Percentiles rank a stretch among this genome's conserved stretches.
Conservation (phyloP, 1,140 invertebrate species). For the Orius insidiosus region DNA sequence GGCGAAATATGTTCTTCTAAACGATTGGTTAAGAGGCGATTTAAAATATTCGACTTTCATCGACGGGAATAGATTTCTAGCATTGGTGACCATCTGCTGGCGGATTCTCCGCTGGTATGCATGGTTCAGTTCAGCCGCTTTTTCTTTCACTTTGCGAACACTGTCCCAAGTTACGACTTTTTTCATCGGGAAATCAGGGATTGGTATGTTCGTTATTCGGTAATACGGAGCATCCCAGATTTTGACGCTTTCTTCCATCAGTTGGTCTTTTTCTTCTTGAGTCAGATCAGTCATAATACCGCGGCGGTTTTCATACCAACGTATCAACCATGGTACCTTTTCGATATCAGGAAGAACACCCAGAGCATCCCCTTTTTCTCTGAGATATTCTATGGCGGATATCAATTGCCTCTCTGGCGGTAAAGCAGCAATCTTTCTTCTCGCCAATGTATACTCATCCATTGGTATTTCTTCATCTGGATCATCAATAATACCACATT, state of each 20-base stretch:
- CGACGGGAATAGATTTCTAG: slow-evolving; percentile 11
- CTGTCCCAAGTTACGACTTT: too few relatives aligned
- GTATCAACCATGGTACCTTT: slow-evolving; percentile 3
- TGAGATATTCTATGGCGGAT: slow-evolving; percentile 10
- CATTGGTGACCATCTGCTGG: slow-evolving; percentile 13
- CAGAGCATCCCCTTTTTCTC: slow-evolving; percentile 13
- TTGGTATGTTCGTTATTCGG: neutral
- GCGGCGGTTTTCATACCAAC: slow-evolving; percentile 11
- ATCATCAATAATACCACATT: slow-evolving; percentile 4
- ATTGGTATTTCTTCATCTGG: slow-evolving; percentile 10
- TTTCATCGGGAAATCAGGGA: too few relatives aligned
- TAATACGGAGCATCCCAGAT: neutral
- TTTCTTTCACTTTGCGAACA: too few relatives aligned
- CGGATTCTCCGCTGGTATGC: slow-evolving; percentile 4
- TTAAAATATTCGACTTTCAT: slow-evolving; percentile 11
- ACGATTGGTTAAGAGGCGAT: slow-evolving; percentile 6
- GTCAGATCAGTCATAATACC: too few relatives aligned
- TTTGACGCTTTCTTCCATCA: slow-evolving; percentile 3
- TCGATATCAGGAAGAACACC: slow-evolving; percentile 12
- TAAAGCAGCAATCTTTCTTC: slow-evolving; percentile 7
- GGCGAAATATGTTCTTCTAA: slow-evolving; percentile 10
- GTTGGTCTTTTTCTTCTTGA: neutral
- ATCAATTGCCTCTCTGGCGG: slow-evolving; percentile 1
- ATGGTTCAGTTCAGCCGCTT: neutral
- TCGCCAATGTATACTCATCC: slow-evolving; percentile 12